Conservation (phyloP, 2,113 vertebrate genomes). For the Hiodon tergisus region DNA sequence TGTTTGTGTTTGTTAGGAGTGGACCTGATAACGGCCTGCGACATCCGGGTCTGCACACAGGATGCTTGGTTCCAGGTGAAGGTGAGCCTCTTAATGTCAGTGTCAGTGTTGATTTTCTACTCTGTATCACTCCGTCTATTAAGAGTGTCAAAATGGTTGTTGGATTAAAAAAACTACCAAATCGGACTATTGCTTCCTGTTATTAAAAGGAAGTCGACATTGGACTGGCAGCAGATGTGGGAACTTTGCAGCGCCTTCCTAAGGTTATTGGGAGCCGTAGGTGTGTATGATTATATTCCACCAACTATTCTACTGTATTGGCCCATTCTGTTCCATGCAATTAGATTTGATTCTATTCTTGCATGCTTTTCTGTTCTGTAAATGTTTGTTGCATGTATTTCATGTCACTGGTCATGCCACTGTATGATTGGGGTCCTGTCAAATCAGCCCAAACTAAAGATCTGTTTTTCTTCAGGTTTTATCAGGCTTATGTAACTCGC, state of each 20-base stretch:
- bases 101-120: background rate
- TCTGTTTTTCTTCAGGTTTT: too few species aligned
- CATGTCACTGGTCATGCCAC: too few species aligned
- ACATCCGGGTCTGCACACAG: constrained; percentile 78
- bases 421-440: too few species aligned
- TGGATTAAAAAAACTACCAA: background rate
- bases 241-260: constrained; percentile 79
- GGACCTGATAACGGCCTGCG: constrained; percentile 78
- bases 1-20: constrained; percentile 59
- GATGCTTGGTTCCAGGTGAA: constrained; percentile 86
- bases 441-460: too few species aligned
- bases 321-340: background rate
- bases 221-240: constrained; percentile 80
- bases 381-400: too few species aligned
- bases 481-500: background rate
- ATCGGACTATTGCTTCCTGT: background rate
- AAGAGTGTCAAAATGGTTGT: background rate
- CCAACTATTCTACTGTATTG: background rate
- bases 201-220: constrained; percentile 75
- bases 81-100: constrained; percentile 44
- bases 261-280: constrained; percentile 77
- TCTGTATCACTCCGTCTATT: background rate
- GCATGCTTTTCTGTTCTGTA: background rate
- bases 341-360: background rate
- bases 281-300: constrained; percentile 34